Base-by-base conservation (phyloP, 2,113 vertebrate genomes). In the Lontra canadensis region DNA sequence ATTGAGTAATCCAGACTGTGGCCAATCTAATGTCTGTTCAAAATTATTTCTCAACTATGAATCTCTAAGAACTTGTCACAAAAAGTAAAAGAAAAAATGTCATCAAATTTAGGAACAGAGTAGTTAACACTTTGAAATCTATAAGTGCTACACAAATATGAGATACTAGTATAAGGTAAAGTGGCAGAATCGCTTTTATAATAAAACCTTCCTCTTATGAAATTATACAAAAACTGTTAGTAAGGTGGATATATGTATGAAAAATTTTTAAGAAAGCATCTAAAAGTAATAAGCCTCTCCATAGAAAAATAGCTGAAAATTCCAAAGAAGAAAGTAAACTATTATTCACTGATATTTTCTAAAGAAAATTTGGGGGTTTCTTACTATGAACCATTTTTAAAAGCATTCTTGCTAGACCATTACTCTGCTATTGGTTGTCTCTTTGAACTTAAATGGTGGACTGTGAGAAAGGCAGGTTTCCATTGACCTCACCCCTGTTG, bases 371-470 rank as follows among this genome's bases (percentile, higher is more conserved):
- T 80, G 67, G 4, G 6, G 6, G 10, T 26, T 65, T 95, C 47
- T 81, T 89, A 59, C 42, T 81, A 26, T 39, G 61, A 78, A 79
- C 31, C 17, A 87, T 69, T 95, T 90, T 63, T 80, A 86, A 78
- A 82, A 39, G 57, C 42, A 36, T 96, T 88, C 44, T 92, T 73
- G 49, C 7, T 92, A 36, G 15, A 49, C 23, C 17, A 44, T 69
- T 92, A 34, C 73, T 83, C 61, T 90, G 21, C 26, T 83, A 20
- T 74, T 47, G 39, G 39, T 52, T 12, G 31, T 95, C 9, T 90
- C 82, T 97, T 96, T 84, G 87, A 96, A 95, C 49, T 86, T 83
- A 91, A 59, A 61, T 78, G 29, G 57, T 95, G 18, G 39, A 57
- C 74, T 57, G 13, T 87, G 31, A 94, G 57, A 91, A 90, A 90